phyloP scores from a whole-genome alignment of 2,888 invertebrate species.

The Coelopa pilipes region DNA sequence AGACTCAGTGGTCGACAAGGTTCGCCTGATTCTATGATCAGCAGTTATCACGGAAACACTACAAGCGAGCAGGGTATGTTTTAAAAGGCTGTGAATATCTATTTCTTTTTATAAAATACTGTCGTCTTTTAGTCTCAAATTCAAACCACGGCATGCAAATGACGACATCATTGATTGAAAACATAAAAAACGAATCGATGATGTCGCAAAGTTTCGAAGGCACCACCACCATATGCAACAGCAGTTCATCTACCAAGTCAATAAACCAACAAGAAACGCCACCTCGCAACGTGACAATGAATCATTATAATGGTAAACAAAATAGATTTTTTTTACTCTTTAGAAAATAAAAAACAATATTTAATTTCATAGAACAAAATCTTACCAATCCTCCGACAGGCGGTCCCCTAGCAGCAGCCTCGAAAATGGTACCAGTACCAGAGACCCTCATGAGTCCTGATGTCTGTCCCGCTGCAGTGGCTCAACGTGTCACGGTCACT shows the following conservation, averaged over 20 bases:
- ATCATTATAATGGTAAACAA: constrained; percentile 62
- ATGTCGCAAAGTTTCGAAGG: constrained; percentile 75
- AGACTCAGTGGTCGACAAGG: constrained; percentile 67
- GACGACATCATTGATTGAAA: constrained; percentile 67
- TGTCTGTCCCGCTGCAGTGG: constrained; percentile 65
- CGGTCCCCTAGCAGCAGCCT: constrained; percentile 79
- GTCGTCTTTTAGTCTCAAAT: constrained; percentile 47
- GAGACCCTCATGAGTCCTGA: constrained; percentile 89
- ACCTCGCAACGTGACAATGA: constrained; percentile 63
- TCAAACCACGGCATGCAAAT: constrained; percentile 61
- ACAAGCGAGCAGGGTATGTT: constrained; percentile 59
- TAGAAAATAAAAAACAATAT: not conserved
- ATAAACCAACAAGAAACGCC: constrained; percentile 64
- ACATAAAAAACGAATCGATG: constrained; percentile 65
- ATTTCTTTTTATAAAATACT: not conserved
- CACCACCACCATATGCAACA: constrained; percentile 53
- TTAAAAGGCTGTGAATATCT: not conserved
- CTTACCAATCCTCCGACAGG: constrained; percentile 50
- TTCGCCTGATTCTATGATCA: constrained; percentile 80
- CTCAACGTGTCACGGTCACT: constrained; percentile 59
- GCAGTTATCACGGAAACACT: constrained; percentile 74
- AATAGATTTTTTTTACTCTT: not conserved
- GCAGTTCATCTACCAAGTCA: constrained; percentile 56
- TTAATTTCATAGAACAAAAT: not conserved
- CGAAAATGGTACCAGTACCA: constrained; percentile 88